A percentile compares a stretch with the other conserved stretches of the same genome.
Conservation (phyloP, 2,888 invertebrate species). For the Apamea monoglypha region DNA sequence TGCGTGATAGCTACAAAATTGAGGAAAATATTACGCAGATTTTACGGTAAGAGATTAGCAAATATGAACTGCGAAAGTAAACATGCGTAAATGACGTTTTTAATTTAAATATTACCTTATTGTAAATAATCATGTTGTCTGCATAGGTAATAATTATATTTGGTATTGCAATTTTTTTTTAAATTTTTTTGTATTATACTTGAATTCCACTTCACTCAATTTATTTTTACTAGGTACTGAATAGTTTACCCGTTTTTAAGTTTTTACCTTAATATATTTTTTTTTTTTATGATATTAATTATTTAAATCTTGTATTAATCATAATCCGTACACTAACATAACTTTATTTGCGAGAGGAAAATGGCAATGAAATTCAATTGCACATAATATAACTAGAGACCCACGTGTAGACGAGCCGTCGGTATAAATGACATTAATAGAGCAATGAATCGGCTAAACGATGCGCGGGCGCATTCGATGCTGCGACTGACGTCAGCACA, state of each 20-base stretch:
- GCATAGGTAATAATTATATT: background rate
- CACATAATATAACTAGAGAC: constrained; percentile 79
- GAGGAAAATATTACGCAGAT: too few relatives aligned
- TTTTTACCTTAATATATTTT: background rate
- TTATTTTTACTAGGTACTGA: background rate
- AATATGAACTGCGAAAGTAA: too few relatives aligned
- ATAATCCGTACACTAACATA: constrained; percentile 63
- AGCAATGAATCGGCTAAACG: constrained; percentile 84
- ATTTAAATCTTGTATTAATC: constrained; percentile 3
- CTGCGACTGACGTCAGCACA: constrained; percentile 79
- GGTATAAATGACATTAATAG: constrained; percentile 85
- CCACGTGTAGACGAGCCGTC: constrained; percentile 83
- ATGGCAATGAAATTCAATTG: constrained; percentile 89
- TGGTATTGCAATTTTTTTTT: background rate
- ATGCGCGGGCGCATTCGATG: constrained; percentile 87
- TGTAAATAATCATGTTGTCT: too few relatives aligned
- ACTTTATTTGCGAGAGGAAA: constrained; percentile 82
- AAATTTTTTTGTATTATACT: background rate
- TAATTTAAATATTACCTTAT: too few relatives aligned
- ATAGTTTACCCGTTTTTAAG: background rate
- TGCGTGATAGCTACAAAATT: too few relatives aligned
- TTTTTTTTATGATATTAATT: background rate
- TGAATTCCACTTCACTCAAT: constrained; percentile 38
- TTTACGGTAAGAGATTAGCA: too few relatives aligned
- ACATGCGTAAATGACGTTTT: too few relatives aligned